These are phyloP conservation scores for Ondatra zibethicus DNA, from an alignment of 2,113 vertebrate genomes.

Conservation along the genomic window DNA sequence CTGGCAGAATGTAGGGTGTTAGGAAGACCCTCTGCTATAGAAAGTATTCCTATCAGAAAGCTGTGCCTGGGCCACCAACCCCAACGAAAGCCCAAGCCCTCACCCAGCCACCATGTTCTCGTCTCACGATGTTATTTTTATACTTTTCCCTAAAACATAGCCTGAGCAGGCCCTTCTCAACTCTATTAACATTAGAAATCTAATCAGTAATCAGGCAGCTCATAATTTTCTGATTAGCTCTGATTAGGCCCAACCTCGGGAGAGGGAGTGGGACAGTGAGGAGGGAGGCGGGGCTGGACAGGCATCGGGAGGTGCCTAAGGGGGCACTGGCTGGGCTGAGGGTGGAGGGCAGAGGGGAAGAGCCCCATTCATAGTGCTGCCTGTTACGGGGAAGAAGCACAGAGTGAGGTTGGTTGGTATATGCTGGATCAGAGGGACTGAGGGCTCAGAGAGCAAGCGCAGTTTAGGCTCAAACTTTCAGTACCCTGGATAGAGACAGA, in stretches of 20 bases:
- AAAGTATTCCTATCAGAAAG: not conserved
- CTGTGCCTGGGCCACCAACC: not conserved
- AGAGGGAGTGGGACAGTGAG: constrained; percentile 68
- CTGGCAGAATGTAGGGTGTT: not conserved
- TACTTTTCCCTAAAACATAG: constrained; percentile 89
- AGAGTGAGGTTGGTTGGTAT: not conserved
- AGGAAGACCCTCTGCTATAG: not conserved
- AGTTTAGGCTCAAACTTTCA: not conserved
- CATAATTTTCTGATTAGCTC: constrained; percentile 94
- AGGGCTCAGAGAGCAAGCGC: constrained; percentile 4
- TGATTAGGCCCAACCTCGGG: constrained; percentile 90
- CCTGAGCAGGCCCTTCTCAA: constrained; percentile 88
- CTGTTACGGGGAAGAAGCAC: not conserved
- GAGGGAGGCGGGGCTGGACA: constrained; percentile 58
- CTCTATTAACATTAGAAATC: constrained; percentile 93
- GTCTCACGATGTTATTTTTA: constrained; percentile 88
- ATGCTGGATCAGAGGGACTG: not conserved
- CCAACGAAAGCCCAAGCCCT: not conserved
- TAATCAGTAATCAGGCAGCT: constrained; percentile 94
- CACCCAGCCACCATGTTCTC: constrained; percentile 61
- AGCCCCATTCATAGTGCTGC: not conserved
- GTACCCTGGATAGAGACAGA: constrained; percentile 39
- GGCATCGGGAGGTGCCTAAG: constrained; percentile 6
- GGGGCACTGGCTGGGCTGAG: not conserved
- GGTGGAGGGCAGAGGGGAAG: not conserved